Conservation (phyloP, 2,113 vertebrate species). For the Engraulis encrasicolus region DNA sequence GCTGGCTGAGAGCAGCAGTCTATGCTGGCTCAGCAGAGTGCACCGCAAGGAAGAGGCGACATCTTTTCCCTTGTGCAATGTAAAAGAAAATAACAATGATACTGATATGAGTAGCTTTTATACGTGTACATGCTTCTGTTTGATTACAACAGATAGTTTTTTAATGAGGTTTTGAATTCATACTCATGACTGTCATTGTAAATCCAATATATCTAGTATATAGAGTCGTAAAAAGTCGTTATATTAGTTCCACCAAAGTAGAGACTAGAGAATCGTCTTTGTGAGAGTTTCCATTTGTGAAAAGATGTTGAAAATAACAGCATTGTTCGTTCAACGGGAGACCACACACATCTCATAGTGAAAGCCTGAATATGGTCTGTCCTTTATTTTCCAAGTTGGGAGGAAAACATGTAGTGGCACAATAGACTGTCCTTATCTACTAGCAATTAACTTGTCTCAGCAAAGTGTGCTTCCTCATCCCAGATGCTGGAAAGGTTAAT, state of each 20-base stretch:
- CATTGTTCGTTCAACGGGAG: not conserved
- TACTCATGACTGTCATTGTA: not conserved
- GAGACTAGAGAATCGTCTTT: not conserved
- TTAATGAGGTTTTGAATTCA: not conserved
- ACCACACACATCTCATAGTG: not conserved
- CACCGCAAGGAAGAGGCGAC: not conserved
- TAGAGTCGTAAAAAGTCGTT: no score
- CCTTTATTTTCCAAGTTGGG: not conserved
- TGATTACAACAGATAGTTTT: not conserved
- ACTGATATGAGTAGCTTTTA: not conserved
- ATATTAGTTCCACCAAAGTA: not conserved
- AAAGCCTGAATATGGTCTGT: not conserved
- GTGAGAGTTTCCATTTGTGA: not conserved
- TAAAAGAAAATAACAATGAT: not conserved
- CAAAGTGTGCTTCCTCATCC: not conserved
- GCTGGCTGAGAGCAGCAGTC: conserved; percentile 50
- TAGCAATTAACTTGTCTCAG: conserved; percentile 3
- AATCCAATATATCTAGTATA: not conserved
- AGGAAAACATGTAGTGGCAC: not conserved
- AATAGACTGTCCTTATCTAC: not conserved
- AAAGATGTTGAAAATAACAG: not conserved
- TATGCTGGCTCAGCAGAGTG: conserved; percentile 23
- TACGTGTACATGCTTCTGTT: not conserved
- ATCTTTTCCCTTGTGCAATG: not conserved
- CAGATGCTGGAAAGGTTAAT: conserved; percentile 18